phyloP scores from a whole-genome alignment of 2,113 vertebrate species.

The Rhinoderma darwinii region DNA sequence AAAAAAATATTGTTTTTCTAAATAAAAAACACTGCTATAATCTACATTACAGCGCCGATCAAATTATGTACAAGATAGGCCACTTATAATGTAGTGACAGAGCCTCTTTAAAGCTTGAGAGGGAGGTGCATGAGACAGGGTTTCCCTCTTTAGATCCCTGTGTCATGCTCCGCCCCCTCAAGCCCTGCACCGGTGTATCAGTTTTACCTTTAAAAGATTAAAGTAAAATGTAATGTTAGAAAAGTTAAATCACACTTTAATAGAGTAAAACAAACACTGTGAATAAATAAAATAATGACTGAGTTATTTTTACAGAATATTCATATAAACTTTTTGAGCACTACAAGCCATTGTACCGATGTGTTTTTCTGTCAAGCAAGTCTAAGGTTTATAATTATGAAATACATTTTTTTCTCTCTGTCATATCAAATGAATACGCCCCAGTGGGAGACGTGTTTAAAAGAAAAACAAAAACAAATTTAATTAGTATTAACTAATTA shows the following conservation, averaged over 20 bases:
- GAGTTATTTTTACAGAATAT: not conserved
- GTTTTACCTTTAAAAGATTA: not conserved
- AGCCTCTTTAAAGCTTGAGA: too few species aligned
- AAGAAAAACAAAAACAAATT: constrained; percentile 42
- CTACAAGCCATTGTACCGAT: not conserved
- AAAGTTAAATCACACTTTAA: not conserved
- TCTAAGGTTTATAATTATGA: constrained; percentile 16
- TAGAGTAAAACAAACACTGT: not conserved
- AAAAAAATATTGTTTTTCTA: too few species aligned
- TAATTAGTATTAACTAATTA: constrained; percentile 24
- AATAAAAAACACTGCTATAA: too few species aligned
- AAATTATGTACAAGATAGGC: too few species aligned
- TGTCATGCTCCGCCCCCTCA: too few species aligned
- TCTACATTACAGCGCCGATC: too few species aligned
- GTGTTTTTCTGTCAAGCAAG: not conserved
- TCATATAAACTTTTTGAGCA: not conserved
- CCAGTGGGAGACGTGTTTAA: constrained; percentile 19
- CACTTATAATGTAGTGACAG: too few species aligned
- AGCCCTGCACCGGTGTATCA: not conserved
- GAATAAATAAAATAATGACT: not conserved
- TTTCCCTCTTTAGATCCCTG: not conserved
- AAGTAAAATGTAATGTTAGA: not conserved
- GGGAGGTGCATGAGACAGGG: too few species aligned
- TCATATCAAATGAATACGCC: constrained; percentile 9
- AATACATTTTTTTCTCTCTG: not conserved